phyloP scores from a whole-genome alignment of 2,797 vertebrate genomes.

The Anguilla obscura region DNA sequence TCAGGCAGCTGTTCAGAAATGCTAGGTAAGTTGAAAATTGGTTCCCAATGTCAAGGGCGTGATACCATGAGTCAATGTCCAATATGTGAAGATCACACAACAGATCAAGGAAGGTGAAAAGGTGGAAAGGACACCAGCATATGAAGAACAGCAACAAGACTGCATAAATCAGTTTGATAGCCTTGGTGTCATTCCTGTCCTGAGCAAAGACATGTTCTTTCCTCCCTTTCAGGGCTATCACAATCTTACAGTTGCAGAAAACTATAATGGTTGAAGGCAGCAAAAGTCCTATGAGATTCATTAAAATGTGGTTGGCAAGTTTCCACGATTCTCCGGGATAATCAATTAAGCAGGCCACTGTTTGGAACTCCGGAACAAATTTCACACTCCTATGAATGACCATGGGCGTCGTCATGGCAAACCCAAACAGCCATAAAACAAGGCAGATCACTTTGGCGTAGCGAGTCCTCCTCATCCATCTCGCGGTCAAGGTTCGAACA shows the following conservation, averaged over 20 bases:
- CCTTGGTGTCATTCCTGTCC: slow-evolving; percentile 72
- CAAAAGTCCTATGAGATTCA: slow-evolving; percentile 78
- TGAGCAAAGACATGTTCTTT: slow-evolving; percentile 61
- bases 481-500: slow-evolving; percentile 82
- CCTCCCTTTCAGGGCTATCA: slow-evolving; percentile 68
- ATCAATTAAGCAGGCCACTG: slow-evolving; percentile 61
- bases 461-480: slow-evolving; percentile 70
- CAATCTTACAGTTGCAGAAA: slow-evolving; percentile 78
- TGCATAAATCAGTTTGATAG: slow-evolving; percentile 73
- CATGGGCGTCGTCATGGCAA: slow-evolving; percentile 73
- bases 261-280: slow-evolving; percentile 76
- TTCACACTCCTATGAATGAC: slow-evolving; percentile 70
- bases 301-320: slow-evolving; percentile 68
- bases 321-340: slow-evolving; percentile 70
- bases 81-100: slow-evolving; percentile 56
- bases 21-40: slow-evolving; percentile 77
- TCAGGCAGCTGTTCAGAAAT: slow-evolving; percentile 88
- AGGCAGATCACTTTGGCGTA: slow-evolving; percentile 80
- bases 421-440: slow-evolving; percentile 75
- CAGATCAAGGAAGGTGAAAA: slow-evolving; percentile 76
- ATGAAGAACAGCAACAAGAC: slow-evolving; percentile 82
- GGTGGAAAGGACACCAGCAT: slow-evolving; percentile 88
- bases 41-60: slow-evolving; percentile 61
- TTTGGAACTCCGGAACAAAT: slow-evolving; percentile 18
- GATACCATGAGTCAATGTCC: slow-evolving; percentile 40